Base-by-base conservation (phyloP, 2,113 vertebrate genomes). In the Argyrosomus japonicus region DNA sequence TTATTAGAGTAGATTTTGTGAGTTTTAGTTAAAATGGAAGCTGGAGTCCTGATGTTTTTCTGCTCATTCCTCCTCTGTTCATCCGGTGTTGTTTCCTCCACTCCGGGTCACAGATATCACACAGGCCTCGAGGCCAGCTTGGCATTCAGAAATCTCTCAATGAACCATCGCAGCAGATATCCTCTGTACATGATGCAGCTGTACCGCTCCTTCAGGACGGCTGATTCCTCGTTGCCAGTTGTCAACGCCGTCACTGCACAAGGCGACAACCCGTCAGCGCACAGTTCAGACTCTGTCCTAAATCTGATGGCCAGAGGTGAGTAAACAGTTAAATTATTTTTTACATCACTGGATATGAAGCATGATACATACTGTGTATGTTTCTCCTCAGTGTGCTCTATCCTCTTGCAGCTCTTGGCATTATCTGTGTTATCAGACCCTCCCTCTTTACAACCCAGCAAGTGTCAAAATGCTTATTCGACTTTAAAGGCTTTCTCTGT, bases 171-270 rank as follows among this genome's bases (percentile, higher is more conserved):
- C 25, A 85, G 80, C 79, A 82, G 87, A 43, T 96, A 92, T 80
- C 96, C 96, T 29, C 74, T 84, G 45, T 96, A 96, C 92, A 97
- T 97, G 96, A 95, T 97, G 96, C 96, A 97, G 88, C 92, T 97
- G 25, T 97, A 97, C 84, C 94, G 91, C 75, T 91, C 95, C 64
- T 93, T 95, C 90, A 90, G 29, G 68, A 64, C 60, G 0, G 84
- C 83, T 0, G 90, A 90, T 29, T 78, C 64, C 53, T 76, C 57
- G 11, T 68, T 21, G 12, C 29, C 85, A 8, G 43, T 58, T 61
- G 56, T 82, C 84, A 58, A 60, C 90, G 13, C 54, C 54, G 1
- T 74, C 8, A 15, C 25, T 2, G 40, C 48, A 21, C 47, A 17
- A 60, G 71, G 79, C 3, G 91, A 88, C 51, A 75, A 69, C 21